These are phyloP conservation scores for Plumapathes pennacea DNA, from an alignment of 92 coral and sea anemone genomes.

Conservation along the genomic window DNA sequence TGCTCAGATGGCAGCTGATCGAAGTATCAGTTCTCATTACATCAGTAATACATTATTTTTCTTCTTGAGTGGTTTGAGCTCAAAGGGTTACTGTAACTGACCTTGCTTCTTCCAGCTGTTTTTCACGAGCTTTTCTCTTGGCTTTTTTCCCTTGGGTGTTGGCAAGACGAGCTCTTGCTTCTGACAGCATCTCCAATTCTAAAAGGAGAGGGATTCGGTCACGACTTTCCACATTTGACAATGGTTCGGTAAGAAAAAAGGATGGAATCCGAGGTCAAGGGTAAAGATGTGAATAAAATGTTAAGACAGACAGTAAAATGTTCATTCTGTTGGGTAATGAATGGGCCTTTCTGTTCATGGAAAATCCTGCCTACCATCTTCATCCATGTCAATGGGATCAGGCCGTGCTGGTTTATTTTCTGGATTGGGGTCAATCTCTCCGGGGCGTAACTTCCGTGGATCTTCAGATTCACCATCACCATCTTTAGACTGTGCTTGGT, in stretches of 20 bases:
- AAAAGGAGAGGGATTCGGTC: too few species aligned
- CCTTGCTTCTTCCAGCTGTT: slow-evolving; percentile 99
- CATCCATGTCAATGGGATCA: slow-evolving; percentile 99
- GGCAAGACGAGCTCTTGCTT: slow-evolving; percentile 98
- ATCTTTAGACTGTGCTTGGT: slow-evolving; percentile 96
- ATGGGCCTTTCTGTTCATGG: too few species aligned
- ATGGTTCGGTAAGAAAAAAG: too few species aligned
- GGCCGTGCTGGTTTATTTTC: slow-evolving; percentile 98
- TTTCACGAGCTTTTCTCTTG: slow-evolving; percentile 95
- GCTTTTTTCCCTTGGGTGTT: slow-evolving; percentile 99
- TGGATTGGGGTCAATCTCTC: slow-evolving; percentile 97
- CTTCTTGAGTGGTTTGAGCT: too few species aligned
- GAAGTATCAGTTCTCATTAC: too few species aligned
- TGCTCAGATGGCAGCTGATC: too few species aligned
- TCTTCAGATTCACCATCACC: slow-evolving; percentile 89
- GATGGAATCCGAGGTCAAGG: too few species aligned
- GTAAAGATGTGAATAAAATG: too few species aligned
- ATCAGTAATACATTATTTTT: too few species aligned
- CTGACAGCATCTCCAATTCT: slow-evolving; percentile 98
- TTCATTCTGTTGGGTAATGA: too few species aligned
- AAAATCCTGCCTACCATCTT: slow-evolving; percentile 83
- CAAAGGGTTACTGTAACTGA: neutral
- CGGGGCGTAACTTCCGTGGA: slow-evolving; percentile 93
- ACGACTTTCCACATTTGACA: too few species aligned
- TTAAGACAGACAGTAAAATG: too few species aligned